A percentile compares a stretch with the other conserved stretches of the same genome.
These are phyloP conservation scores for Zelostemma sp. DNA, from an alignment of 1,140 invertebrate genomes.

Conservation along the genomic window DNA sequence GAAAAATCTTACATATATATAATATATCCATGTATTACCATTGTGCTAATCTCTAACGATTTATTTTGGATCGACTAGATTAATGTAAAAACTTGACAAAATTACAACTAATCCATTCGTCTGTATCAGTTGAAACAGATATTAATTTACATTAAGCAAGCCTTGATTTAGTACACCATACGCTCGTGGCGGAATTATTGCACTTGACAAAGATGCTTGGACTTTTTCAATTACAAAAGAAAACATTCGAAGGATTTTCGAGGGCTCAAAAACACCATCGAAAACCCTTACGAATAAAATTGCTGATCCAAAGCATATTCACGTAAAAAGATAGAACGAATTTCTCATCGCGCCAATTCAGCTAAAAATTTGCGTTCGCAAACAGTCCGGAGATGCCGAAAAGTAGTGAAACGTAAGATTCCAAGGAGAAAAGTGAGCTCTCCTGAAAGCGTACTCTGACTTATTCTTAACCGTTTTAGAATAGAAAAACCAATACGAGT, in stretches of 20 bases:
- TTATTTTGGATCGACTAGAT: constrained; percentile 45
- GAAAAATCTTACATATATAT: constrained; percentile 31
- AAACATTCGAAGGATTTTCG: no score
- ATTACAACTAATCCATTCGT: constrained; percentile 44
- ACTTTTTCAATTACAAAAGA: neutral
- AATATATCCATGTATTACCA: constrained; percentile 43
- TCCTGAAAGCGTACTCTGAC: neutral
- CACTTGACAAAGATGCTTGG: constrained; percentile 14
- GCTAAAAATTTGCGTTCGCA: constrained; percentile 21
- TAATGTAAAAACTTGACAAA: constrained; percentile 49
- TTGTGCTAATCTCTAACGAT: constrained; percentile 41
- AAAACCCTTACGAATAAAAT: no score
- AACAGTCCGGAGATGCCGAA: constrained; percentile 6
- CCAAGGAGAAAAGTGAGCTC: neutral
- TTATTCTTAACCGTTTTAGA: neutral
- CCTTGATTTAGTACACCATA: constrained; percentile 19
- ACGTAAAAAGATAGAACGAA: no score
- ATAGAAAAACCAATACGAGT: neutral
- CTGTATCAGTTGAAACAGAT: constrained; percentile 41
- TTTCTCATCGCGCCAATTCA: neutral
- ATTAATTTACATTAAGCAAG: constrained; percentile 44
- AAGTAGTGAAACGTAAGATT: constrained; percentile 6
- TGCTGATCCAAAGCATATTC: no score
- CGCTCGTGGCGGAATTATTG: constrained; percentile 22
- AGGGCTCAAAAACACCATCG: no score